Evolutionary conservation across 2,113 vertebrate species (phyloP), one percentile per base, ranked within the genome.

Genomic region (Suricata suricatta): DNA sequence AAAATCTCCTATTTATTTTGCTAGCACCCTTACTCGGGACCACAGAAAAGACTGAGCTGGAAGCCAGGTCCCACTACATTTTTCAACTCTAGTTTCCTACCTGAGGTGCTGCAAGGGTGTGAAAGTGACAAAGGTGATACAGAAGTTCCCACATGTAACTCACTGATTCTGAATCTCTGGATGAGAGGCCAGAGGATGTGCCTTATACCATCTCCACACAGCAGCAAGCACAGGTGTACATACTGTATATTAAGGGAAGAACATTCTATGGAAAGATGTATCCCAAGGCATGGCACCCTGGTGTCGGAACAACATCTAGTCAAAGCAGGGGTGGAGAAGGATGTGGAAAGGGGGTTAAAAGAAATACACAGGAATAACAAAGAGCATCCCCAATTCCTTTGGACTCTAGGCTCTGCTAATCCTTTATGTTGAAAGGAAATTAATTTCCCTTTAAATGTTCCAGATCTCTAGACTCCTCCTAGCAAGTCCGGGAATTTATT

Each of bases 1-100:
- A 98, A 69, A 2, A 54, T 54, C 95, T 93, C 7, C 38, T 47
- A 68, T 21, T 95, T 0, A 54, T 0, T 80, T 7, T 54, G 89
- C 47, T 16, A 95, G 23, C 17, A 90, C 33, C 19, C 31, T 4
- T 82, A 91, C 66, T 44, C 38, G 76, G 69, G 15, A 76, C 83
- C 86, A 23, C 27, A 8, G 19, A 93, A 38, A n/a, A 90, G 69
- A 95, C 91, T 13, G 95, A 94, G 57, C 41, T 35, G 72, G 87
- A 41, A 66, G 82, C 5, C 86, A 96, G 77, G 52, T 5, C 35
- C 80, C 52, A 41, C 50, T 31, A 35, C 72, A 74, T 35, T n/a
- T 95, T 95, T 97, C 72, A 91, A 81, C 72, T 85, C 54, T 71
- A 66, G 87, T 57, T 35, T 77, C 95, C 47, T 54, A 91, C 50